Conservation (phyloP, 2,888 invertebrate genomes). For the Euplexia lucipara region DNA sequence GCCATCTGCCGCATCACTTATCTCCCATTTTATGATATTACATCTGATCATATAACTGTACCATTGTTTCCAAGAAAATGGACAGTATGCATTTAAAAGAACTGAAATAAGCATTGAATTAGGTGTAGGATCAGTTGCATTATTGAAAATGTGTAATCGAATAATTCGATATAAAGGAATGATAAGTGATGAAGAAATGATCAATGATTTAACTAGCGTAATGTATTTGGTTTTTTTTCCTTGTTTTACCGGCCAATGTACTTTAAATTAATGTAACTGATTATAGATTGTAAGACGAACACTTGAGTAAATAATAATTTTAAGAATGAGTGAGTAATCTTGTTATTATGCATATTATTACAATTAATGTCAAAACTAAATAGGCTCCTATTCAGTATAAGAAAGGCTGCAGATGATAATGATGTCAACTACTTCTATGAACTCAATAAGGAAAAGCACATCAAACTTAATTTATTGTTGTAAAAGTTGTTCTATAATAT, state of each 20-base stretch:
- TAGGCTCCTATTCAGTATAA: neutral
- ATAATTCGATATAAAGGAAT: neutral
- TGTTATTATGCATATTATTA: slow-evolving; percentile 19
- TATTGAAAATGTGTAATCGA: neutral
- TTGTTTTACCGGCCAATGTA: neutral
- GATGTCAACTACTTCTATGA: slow-evolving; percentile 30
- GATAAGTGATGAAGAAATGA: neutral
- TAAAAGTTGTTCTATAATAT: slow-evolving; percentile 65
- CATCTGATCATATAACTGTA: slow-evolving; percentile 68
- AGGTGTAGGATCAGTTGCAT: neutral
- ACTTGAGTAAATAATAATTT: no score
- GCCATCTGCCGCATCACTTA: slow-evolving; percentile 81
- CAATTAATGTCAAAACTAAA: neutral
- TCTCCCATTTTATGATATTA: slow-evolving; percentile 75
- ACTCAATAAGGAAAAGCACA: slow-evolving; percentile 42
- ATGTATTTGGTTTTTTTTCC: neutral
- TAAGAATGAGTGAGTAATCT: neutral
- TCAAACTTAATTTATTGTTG: slow-evolving; percentile 48
- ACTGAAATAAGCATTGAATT: neutral
- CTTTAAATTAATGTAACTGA: neutral
- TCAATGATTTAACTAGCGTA: no score
- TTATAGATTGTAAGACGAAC: neutral
- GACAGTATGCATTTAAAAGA: neutral
- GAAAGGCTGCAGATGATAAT: slow-evolving; percentile 1
- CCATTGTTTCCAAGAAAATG: slow-evolving; percentile 1